Evolutionary conservation across 2,113 vertebrate genomes (phyloP), one percentile per base, ranked within the genome.

Genomic region (Struthidea cinerea): DNA sequence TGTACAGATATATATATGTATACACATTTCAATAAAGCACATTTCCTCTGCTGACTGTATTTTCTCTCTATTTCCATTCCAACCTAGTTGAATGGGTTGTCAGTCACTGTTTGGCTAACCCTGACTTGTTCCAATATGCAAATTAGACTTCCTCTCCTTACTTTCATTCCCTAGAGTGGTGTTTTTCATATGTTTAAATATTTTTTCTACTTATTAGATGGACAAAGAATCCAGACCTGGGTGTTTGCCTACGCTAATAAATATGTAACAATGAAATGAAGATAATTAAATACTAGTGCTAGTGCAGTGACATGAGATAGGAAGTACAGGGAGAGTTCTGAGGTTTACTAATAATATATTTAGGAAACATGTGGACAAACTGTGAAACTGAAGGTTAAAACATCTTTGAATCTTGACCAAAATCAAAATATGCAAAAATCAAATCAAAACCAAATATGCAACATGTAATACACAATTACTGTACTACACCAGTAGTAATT

Each of bases 221-320:
- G 61, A 61, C 46, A 84, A 76, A 42, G 13, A 93, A 91, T 84
- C 59, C 82, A 95, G 87, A 71, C 46, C 44, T 49, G 52, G 75
- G 16, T 59, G 19, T 92, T 94, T 94, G n/a, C 70, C 64, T 57
- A 70, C 13, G 2, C 46, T 95, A 94, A 94, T 79, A 71, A 94
- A 84, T 63, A 91, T 44, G 53, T 67, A 90, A 76, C 64, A 94
- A 88, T 47, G 39, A 96, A 95, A 84, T 65, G 1, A 94, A 88
- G 68, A 93, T 93, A 93, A 90, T 90, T 87, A 93, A 89, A 92
- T 78, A 87, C 50, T 76, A 64, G 27, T 30, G 44, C 68, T 67
- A 32, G 37, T 23, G n/a, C 37, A 76, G 35, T 53, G 60, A 89
- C 81, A 85, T 41, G 52, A 95, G 41, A 84, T 23, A 73, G 16